phyloP scores from a whole-genome alignment of 2,113 vertebrate genomes.

The Galemys pyrenaicus region DNA sequence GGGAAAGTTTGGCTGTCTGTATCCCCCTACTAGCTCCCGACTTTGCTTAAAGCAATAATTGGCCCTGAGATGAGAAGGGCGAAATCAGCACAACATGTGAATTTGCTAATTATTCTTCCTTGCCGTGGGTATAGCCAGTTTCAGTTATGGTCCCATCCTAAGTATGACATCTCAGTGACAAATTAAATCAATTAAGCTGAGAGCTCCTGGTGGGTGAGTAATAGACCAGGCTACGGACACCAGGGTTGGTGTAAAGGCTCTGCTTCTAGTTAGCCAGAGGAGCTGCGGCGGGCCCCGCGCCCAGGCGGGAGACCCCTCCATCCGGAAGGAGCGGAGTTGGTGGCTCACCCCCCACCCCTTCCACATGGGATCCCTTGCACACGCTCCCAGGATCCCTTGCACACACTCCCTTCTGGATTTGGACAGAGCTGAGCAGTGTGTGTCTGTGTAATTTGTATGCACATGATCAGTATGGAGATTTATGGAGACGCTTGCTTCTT shows the following conservation, averaged over 20 bases:
- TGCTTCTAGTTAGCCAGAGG: background rate
- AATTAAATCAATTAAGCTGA: constrained; percentile 70
- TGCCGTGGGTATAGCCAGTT: background rate
- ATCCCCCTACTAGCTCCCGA: background rate
- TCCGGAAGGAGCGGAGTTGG: background rate
- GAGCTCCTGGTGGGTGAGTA: constrained; percentile 50
- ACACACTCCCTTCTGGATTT: constrained; percentile 56
- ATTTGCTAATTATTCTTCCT: constrained; percentile 39
- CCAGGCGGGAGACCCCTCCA: background rate
- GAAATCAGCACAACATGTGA: background rate
- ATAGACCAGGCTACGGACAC: background rate
- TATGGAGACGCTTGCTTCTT: constrained; percentile 69
- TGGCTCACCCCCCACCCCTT: background rate
- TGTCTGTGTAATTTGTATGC: background rate
- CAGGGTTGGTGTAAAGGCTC: background rate
- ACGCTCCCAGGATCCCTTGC: background rate
- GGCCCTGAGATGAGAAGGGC: background rate
- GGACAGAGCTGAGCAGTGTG: constrained; percentile 35
- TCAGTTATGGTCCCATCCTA: constrained; percentile 36
- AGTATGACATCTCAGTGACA: constrained; percentile 63
- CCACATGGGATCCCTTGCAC: background rate
- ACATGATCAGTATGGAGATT: constrained; percentile 74
- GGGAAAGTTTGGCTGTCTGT: background rate
- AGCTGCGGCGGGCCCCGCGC: fast-evolving
- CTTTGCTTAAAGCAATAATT: background rate